A percentile compares a stretch with the other conserved stretches of the same genome.
phyloP scores from a whole-genome alignment of 2,888 invertebrate genomes.

The Didymodactylos carnosus region DNA sequence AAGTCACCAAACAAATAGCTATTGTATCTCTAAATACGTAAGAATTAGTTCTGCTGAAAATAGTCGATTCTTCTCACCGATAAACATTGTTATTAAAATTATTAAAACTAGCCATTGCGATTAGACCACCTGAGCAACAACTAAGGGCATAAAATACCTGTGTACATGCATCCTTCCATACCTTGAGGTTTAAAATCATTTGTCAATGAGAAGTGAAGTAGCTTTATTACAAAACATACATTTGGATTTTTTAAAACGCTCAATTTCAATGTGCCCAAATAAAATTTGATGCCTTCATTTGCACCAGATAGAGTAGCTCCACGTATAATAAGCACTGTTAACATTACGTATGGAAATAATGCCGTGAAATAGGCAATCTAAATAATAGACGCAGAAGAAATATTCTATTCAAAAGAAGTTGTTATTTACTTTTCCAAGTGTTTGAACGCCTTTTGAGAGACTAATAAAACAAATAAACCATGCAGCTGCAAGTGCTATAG shows the following conservation, averaged over 20 bases:
- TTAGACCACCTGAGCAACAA: slow-evolving; percentile 29
- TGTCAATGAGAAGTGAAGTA: neutral
- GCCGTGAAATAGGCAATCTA: slow-evolving; percentile 38
- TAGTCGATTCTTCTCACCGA: slow-evolving; percentile 17
- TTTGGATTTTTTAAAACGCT: slow-evolving; percentile 51
- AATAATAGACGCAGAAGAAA: neutral
- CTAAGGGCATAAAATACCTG: slow-evolving; percentile 20
- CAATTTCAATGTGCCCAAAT: slow-evolving; percentile 53
- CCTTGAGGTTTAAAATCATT: slow-evolving; percentile 7
- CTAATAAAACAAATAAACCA: slow-evolving; percentile 29
- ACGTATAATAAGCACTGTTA: slow-evolving; percentile 48
- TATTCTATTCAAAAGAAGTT: neutral
- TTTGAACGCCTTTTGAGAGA: slow-evolving; percentile 31
- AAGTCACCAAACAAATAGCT: slow-evolving; percentile 32
- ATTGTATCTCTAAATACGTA: slow-evolving; percentile 25
- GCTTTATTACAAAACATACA: slow-evolving; percentile 23
- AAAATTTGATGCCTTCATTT: slow-evolving; percentile 53
- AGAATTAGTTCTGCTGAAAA: neutral
- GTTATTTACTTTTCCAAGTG: slow-evolving; percentile 28
- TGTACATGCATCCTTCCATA: slow-evolving; percentile 18
- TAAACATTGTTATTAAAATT: slow-evolving; percentile 30
- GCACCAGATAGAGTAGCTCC: slow-evolving; percentile 61
- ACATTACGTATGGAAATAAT: slow-evolving; percentile 36
- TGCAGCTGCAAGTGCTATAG: slow-evolving; percentile 25
- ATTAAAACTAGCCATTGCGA: slow-evolving; percentile 30